Percentiles rank a stretch among this genome's conserved stretches.
Conservation (phyloP, 2,797 vertebrate genomes). For the Aulostomus chinensis region DNA sequence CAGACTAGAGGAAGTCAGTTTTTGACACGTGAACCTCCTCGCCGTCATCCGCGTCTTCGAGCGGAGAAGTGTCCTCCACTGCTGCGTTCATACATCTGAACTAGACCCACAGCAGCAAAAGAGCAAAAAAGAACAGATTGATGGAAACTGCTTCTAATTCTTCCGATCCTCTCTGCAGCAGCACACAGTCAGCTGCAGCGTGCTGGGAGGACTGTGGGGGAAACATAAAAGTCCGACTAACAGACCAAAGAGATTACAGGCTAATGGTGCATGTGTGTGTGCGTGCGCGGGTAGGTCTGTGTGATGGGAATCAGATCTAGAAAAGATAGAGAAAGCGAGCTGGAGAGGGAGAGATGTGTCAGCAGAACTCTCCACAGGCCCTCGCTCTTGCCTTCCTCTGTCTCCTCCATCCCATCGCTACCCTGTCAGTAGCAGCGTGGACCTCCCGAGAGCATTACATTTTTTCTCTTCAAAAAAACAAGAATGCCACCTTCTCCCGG, state of each 20-base stretch:
- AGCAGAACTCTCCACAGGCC: constrained; percentile 25
- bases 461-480: constrained; percentile 40
- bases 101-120: constrained; percentile 4
- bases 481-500: constrained; percentile 16
- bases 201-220: constrained; percentile 39
- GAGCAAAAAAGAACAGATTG: constrained; percentile 31
- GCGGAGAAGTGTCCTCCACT: too few species aligned
- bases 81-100: constrained; percentile 10
- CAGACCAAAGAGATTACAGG: constrained; percentile 49
- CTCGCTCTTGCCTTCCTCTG: not conserved
- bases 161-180: constrained; percentile 24
- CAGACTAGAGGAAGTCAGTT: not conserved
- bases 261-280: constrained; percentile 21
- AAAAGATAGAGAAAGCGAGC: constrained; percentile 21
- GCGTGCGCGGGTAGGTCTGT: constrained; percentile 11
- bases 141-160: constrained; percentile 24
- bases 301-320: constrained; percentile 34
- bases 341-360: constrained; percentile 6
- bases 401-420: constrained; percentile 12
- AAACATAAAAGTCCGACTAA: constrained; percentile 49
- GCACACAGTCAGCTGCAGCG: constrained; percentile 22
- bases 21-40: too few species aligned
- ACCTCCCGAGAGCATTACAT: constrained; percentile 35
- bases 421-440: constrained; percentile 11
- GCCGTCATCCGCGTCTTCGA: too few species aligned